Base-by-base conservation (phyloP, 2,797 vertebrate genomes). In the Macroramphosus scolopax region DNA sequence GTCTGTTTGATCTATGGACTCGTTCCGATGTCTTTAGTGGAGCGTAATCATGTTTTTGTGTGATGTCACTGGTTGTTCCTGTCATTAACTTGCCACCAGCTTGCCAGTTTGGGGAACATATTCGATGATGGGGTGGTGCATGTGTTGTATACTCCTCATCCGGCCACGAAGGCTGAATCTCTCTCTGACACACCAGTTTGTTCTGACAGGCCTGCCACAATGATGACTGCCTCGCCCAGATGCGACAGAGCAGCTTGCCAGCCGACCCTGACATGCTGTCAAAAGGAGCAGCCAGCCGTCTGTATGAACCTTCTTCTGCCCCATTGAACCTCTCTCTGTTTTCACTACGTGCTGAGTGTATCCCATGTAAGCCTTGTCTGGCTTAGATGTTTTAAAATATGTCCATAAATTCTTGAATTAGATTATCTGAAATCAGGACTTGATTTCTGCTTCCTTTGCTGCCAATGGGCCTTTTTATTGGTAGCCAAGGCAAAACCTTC, bases 161-260 rank as follows among this genome's bases (percentile, higher is more conserved):
- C 87, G 88, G 87, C 88, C 88, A 88, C 89, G 87, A 62, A 77
- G 75, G 86, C 89, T 75, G 83, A 83, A 88, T 87, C 75, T 76
- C 86, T 91, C 80, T 84, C 87, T 72, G 75, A 88, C 91, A 67
- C 86, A 84, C 82, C 90, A 90, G 90, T 83, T 87, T 89, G 86
- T 90, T 91, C 91, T 94, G 93, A 96, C 94, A 95, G 91, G 84
- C 89, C 88, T 93, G 93, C 90, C 92, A 95, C 90, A 92, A 88
- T 78, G 89, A 95, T 95, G 89, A 92, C 89, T 88, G 89, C 86
- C 86, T 92, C 87, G 88, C 81, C 90, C 88, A 87, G 81, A 88
- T 84, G 85, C 72, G 80, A 86, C 86, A 88, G 88, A 90, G 92
- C 92, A 86, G 92, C 92, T 90, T 91, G 92, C 91, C 88, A 93